Conservation (phyloP, 1,140 invertebrate species). For the Drosophila repleta region DNA sequence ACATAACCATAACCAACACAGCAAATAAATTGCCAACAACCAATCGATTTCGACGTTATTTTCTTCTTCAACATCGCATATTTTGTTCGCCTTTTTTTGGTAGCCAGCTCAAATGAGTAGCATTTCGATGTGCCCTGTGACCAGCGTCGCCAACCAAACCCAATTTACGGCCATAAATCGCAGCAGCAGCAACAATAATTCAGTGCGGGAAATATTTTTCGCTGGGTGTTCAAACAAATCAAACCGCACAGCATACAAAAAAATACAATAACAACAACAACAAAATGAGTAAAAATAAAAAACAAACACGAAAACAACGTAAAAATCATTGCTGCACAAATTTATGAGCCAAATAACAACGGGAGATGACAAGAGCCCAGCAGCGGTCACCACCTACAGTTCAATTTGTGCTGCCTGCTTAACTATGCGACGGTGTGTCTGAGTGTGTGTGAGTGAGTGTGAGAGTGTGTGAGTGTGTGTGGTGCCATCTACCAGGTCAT, state of each 20-base stretch:
- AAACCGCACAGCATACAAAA: constrained; percentile 36
- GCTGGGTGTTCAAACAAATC: constrained; percentile 59
- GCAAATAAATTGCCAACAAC: constrained; percentile 72
- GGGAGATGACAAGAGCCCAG: constrained; percentile 80
- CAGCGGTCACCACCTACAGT: constrained; percentile 81
- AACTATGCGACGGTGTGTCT: constrained; percentile 6
- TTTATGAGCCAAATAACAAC: constrained; percentile 82
- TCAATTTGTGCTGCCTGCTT: constrained; percentile 76
- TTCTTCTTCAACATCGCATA: not conserved
- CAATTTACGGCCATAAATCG: constrained; percentile 68
- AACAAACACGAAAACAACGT: constrained; percentile 58
- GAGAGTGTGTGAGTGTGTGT: constrained; percentile 7
- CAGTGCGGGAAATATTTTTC: constrained; percentile 47
- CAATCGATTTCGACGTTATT: constrained; percentile 58
- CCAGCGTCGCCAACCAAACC: constrained; percentile 13
- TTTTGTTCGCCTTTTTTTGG: not conserved
- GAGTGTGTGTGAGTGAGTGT: constrained; percentile 6
- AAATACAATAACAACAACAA: constrained; percentile 43
- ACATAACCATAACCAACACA: constrained; percentile 74
- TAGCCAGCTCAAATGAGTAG: constrained; percentile 50
- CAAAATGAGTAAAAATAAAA: constrained; percentile 42
- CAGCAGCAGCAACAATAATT: constrained; percentile 69
- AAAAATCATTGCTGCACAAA: constrained; percentile 73
- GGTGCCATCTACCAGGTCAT: constrained; percentile 48
- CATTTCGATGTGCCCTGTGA: constrained; percentile 10